Conservation (phyloP, 2,797 vertebrate genomes). For the Macrochelys suwanniensis region DNA sequence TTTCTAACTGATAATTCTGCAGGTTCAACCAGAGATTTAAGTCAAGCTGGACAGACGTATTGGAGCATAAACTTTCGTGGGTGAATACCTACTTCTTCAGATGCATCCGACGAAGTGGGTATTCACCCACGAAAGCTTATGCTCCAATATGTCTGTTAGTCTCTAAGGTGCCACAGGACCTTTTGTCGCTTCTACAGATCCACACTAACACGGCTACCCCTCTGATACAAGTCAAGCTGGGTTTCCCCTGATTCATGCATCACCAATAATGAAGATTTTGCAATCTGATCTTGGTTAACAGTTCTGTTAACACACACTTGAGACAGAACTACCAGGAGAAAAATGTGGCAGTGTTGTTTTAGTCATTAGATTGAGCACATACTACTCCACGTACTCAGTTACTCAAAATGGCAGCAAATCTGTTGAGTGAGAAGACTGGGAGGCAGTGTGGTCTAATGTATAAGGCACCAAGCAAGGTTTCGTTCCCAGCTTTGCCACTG, state of each 20-base stretch:
- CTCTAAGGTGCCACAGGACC: no score
- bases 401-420: background rate
- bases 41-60: background rate
- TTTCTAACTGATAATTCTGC: background rate
- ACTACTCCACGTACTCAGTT: slow-evolving; percentile 2
- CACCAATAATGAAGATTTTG: background rate
- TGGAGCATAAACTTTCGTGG: no score
- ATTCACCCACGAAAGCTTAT: no score
- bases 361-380: background rate
- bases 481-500: background rate
- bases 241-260: slow-evolving; percentile 22
- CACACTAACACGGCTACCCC: no score
- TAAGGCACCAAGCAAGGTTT: background rate
- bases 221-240: background rate
- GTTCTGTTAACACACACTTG: slow-evolving; percentile 18
- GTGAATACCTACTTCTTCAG: no score
- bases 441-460: background rate
- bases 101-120: no score
- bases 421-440: background rate
- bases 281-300: slow-evolving; percentile 22
- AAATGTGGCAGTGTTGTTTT: background rate
- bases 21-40: slow-evolving; percentile 25
- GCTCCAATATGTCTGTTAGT: no score
- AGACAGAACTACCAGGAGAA: slow-evolving; percentile 43
- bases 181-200: no score